Percentiles rank a stretch among this genome's conserved stretches.
Conservation (phyloP, 2,797 vertebrate species). For the Anguilla pacifica region DNA sequence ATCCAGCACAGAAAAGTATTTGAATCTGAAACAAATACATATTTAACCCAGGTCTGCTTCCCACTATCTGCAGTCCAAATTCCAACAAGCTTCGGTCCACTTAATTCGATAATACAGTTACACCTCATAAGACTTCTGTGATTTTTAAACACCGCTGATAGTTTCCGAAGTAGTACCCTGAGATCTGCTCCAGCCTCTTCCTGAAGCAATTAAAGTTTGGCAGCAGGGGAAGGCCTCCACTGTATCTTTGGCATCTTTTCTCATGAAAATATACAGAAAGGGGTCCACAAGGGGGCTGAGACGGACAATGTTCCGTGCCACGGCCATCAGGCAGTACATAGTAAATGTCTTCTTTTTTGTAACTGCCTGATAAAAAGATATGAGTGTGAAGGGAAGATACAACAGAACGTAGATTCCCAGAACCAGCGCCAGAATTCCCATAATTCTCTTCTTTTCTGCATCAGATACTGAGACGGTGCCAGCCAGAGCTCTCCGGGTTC, state of each 20-base stretch:
- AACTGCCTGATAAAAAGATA: constrained; percentile 1
- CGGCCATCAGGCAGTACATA: not conserved
- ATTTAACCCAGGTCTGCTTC: too few relatives aligned
- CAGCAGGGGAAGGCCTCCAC: constrained; percentile 22
- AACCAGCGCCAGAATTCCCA: constrained; percentile 22
- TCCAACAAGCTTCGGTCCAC: too few relatives aligned
- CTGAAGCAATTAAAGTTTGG: not conserved
- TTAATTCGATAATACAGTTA: too few relatives aligned
- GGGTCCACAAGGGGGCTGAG: constrained; percentile 31
- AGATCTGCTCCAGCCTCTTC: too few relatives aligned
- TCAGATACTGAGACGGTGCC: constrained; percentile 4
- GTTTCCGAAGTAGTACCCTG: too few relatives aligned
- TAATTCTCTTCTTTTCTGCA: constrained; percentile 31
- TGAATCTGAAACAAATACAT: too few relatives aligned
- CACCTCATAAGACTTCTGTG: too few relatives aligned
- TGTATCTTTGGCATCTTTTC: constrained; percentile 22
- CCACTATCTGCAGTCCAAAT: too few relatives aligned
- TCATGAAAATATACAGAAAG: constrained; percentile 34
- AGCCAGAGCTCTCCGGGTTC: constrained; percentile 15
- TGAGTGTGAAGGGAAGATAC: constrained; percentile 22
- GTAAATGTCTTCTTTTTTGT: not conserved
- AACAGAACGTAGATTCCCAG: constrained; percentile 23
- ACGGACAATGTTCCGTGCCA: constrained; percentile 2
- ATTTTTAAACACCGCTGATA: too few relatives aligned
- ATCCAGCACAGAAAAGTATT: too few relatives aligned